These are phyloP conservation scores for Augochlora pura DNA, from an alignment of 1,140 invertebrate genomes.

Conservation along the genomic window DNA sequence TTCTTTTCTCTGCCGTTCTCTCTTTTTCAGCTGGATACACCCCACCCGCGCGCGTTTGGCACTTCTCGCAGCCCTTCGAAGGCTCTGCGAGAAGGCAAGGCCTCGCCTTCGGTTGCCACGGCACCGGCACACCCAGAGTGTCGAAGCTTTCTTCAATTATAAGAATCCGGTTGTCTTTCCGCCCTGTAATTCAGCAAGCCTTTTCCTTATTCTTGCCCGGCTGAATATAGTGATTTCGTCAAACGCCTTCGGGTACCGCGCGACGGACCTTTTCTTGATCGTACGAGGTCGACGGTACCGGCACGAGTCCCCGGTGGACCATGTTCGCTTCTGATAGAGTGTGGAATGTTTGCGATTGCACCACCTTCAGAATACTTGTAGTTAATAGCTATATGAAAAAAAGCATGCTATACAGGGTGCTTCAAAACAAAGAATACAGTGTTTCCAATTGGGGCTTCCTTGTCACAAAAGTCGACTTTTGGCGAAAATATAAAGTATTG, in stretches of 20 bases:
- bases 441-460: too few relatives aligned
- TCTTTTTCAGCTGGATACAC: conserved; percentile 20
- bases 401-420: too few relatives aligned
- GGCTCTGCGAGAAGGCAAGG: conserved; percentile 44
- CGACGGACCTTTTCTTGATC: too few relatives aligned
- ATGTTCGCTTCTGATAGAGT: too few relatives aligned
- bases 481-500: too few relatives aligned
- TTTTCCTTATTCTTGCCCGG: not conserved
- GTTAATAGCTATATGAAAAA: too few relatives aligned
- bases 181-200: conserved; percentile 63
- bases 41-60: conserved; percentile 10
- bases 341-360: too few relatives aligned
- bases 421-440: too few relatives aligned
- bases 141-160: conserved; percentile 68
- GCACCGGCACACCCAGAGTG: conserved; percentile 65
- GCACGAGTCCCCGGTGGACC: too few relatives aligned
- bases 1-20: not conserved
- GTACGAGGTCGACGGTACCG: too few relatives aligned
- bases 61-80: conserved; percentile 36
- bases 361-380: too few relatives aligned
- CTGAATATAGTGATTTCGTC: not conserved
- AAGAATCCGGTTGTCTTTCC: conserved; percentile 65
- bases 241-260: not conserved
- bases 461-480: too few relatives aligned
- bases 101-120: conserved; percentile 64